Conservation (phyloP, 2,113 vertebrate genomes). For the Tympanuchus pallidicinctus region DNA sequence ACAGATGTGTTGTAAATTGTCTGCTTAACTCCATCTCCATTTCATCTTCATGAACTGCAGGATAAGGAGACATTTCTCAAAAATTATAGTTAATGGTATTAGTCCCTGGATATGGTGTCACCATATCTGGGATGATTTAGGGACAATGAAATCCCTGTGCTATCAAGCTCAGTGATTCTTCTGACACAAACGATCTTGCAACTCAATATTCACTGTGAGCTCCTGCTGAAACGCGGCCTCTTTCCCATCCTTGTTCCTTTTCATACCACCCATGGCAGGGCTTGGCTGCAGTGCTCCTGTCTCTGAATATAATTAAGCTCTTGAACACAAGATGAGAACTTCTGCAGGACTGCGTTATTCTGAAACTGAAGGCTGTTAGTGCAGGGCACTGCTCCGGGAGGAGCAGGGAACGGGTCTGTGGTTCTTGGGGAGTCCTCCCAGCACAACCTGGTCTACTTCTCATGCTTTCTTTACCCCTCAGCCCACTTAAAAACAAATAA, state of each 20-base stretch:
- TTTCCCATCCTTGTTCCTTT: background rate
- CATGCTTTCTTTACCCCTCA: fast-evolving
- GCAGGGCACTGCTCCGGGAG: background rate
- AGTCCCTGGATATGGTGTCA: constrained; percentile 23
- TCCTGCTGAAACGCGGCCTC: background rate
- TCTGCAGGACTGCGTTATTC: background rate
- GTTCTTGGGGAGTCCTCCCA: fast-evolving
- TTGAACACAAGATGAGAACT: background rate
- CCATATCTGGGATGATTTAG: constrained; percentile 50
- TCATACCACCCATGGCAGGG: background rate
- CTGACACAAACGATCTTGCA: background rate
- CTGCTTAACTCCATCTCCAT: constrained; percentile 5
- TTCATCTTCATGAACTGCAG: constrained; percentile 11
- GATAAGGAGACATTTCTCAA: constrained; percentile 36
- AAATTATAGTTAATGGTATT: constrained; percentile 9
- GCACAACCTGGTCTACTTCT: fast-evolving
- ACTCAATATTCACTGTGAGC: background rate
- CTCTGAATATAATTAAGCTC: background rate
- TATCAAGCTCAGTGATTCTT: background rate
- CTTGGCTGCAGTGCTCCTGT: fast-evolving
- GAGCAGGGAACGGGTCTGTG: background rate
- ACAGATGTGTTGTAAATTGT: background rate
- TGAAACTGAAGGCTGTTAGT: background rate
- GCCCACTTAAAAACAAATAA: background rate
- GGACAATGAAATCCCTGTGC: constrained; percentile 35